Evolutionary conservation across 2,797 vertebrate genomes (phyloP).

Genomic region (Muscicapa striata): DNA sequence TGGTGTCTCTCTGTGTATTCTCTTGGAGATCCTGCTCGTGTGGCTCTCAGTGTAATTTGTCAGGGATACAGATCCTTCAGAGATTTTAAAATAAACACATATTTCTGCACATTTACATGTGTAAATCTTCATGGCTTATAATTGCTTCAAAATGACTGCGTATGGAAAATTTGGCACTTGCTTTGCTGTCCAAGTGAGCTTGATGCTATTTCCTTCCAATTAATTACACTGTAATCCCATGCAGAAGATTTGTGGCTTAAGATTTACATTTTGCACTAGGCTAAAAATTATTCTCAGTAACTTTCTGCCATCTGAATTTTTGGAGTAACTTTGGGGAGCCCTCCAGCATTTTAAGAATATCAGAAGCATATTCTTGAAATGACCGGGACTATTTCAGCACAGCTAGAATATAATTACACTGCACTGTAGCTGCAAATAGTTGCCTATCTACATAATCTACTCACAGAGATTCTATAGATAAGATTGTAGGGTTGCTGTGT

Average conservation of each 20-base stretch:
- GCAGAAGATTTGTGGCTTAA: not conserved
- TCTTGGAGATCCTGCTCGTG: not conserved
- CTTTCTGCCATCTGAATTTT: not conserved
- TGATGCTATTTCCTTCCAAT: constrained; percentile 13
- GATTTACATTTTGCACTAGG: not conserved
- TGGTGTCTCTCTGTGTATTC: not conserved
- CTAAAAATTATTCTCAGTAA: not conserved
- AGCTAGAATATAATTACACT: not conserved
- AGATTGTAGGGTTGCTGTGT: not conserved
- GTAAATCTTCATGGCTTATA: not conserved
- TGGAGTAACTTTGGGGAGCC: not conserved
- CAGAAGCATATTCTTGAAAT: not conserved
- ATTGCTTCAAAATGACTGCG: not conserved
- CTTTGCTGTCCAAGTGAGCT: not conserved
- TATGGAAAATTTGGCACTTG: not conserved
- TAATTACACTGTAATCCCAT: constrained; percentile 2
- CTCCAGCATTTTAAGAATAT: not conserved
- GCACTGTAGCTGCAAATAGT: not conserved
- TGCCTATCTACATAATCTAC: not conserved
- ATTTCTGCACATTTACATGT: not conserved
- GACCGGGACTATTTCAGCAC: not conserved
- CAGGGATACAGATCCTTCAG: not conserved
- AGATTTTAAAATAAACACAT: not conserved
- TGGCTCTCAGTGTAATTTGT: not conserved
- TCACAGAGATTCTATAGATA: not conserved